These are phyloP conservation scores for Phalacrocorax aristotelis DNA, from an alignment of 2,113 vertebrate species.

Conservation along the genomic window DNA sequence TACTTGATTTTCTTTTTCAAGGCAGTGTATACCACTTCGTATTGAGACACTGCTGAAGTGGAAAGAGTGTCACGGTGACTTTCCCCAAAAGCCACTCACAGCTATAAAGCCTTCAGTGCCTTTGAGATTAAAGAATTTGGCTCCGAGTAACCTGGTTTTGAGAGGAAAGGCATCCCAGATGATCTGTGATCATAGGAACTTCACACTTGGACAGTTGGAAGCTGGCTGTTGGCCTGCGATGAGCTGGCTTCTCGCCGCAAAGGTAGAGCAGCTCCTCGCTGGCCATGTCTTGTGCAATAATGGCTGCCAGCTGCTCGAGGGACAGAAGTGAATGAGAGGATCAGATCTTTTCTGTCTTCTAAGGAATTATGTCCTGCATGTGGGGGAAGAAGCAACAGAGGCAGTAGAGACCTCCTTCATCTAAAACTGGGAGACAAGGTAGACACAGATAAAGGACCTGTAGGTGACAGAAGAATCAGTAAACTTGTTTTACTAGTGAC, in stretches of 20 bases:
- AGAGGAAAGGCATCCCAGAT: constrained; percentile 53
- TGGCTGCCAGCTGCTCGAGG: neutral
- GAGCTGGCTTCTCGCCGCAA: neutral
- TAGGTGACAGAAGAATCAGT: neutral
- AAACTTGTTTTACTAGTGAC: neutral
- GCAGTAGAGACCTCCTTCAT: neutral
- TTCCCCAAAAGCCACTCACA: neutral
- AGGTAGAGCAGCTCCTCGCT: neutral
- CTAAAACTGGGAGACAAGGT: neutral
- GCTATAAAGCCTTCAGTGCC: constrained; percentile 7
- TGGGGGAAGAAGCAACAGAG: neutral
- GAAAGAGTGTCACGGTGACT: neutral
- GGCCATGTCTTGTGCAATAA: neutral
- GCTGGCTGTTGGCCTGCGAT: neutral
- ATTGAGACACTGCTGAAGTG: neutral
- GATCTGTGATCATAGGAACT: constrained; percentile 61
- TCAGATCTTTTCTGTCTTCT: neutral
- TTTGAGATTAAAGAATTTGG: constrained; percentile 35
- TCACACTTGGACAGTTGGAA: constrained; percentile 53
- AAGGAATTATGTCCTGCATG: neutral
- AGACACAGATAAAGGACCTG: neutral
- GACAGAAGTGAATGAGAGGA: neutral
- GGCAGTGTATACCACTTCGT: neutral
- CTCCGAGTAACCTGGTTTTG: constrained; percentile 36
- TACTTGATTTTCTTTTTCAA: neutral